Evolutionary conservation across 2,888 invertebrate genomes (phyloP).

Genomic region (Tethea ocularis): DNA sequence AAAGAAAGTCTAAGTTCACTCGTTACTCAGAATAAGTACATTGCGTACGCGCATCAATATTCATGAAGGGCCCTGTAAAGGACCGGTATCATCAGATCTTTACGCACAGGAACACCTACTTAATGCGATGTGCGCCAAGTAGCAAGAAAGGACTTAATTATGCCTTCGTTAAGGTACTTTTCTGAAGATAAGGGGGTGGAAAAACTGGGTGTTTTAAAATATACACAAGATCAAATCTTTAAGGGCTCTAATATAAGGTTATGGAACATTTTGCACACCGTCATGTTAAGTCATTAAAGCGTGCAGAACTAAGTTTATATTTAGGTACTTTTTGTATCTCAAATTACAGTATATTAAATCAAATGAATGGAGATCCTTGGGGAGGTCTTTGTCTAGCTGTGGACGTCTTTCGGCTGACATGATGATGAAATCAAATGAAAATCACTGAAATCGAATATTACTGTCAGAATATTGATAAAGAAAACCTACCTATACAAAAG

Average conservation of each 20-base stretch:
- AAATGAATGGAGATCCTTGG: no score
- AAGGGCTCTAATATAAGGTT: not conserved
- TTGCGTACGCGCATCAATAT: constrained; percentile 37
- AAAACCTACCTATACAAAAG: no score
- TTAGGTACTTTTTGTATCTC: no score
- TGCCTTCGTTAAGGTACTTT: not conserved
- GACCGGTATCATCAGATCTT: constrained; percentile 19
- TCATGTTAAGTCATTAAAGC: no score
- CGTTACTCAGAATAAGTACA: constrained; percentile 22
- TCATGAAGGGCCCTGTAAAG: constrained; percentile 34
- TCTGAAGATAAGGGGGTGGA: not conserved
- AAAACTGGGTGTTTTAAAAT: not conserved
- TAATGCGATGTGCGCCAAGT: constrained; percentile 1
- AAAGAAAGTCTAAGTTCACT: not conserved
- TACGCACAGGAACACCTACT: constrained; percentile 16
- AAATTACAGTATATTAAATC: no score
- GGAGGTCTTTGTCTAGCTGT: no score
- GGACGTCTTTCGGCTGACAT: no score
- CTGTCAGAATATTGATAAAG: no score
- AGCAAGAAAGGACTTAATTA: not conserved
- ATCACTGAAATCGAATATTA: no score
- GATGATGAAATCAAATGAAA: no score
- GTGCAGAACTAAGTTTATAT: no score
- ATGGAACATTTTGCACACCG: not conserved
- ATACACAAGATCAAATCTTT: not conserved